phyloP scores from a whole-genome alignment of 2,113 vertebrate genomes.

The Zosterops japonicus region DNA sequence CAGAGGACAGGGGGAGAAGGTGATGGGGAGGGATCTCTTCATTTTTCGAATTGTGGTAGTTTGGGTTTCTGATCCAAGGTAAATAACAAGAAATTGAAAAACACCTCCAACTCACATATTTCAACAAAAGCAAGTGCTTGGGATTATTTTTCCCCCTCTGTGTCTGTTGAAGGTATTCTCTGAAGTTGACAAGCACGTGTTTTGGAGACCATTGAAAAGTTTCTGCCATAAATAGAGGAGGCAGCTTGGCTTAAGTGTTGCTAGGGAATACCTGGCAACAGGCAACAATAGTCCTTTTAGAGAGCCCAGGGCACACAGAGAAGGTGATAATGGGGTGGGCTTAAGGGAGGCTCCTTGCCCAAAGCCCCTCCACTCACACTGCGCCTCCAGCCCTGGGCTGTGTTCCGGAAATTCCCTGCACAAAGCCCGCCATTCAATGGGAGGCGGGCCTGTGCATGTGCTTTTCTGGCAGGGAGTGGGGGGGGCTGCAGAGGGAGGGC shows the following conservation, averaged over 20 bases:
- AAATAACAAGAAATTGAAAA: constrained; percentile 70
- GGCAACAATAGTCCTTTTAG: constrained; percentile 83
- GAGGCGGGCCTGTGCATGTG: constrained; percentile 79
- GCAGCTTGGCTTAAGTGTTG: constrained; percentile 84
- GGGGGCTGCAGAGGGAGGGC: constrained; percentile 50
- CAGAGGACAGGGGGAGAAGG: not conserved
- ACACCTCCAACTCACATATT: constrained; percentile 70
- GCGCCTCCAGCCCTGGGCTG: constrained; percentile 76
- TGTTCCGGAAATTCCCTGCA: constrained; percentile 85
- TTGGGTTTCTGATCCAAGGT: constrained; percentile 68
- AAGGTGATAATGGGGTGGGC: constrained; percentile 85
- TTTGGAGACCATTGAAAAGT: constrained; percentile 84
- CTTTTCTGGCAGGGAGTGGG: constrained; percentile 66
- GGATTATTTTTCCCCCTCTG: constrained; percentile 71
- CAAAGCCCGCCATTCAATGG: constrained; percentile 80
- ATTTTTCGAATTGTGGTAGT: constrained; percentile 62
- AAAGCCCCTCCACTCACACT: constrained; percentile 76
- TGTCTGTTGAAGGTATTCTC: constrained; percentile 78
- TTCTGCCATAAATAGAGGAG: constrained; percentile 81
- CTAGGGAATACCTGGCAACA: constrained; percentile 87
- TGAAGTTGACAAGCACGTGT: constrained; percentile 82
- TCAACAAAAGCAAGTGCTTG: constrained; percentile 68
- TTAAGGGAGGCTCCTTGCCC: constrained; percentile 79
- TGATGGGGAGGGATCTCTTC: not conserved
- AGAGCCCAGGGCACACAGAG: constrained; percentile 84